Evolutionary conservation across 2,113 vertebrate species (phyloP), one percentile per base, ranked within the genome.

Genomic region (Oplegnathus fasciatus): DNA sequence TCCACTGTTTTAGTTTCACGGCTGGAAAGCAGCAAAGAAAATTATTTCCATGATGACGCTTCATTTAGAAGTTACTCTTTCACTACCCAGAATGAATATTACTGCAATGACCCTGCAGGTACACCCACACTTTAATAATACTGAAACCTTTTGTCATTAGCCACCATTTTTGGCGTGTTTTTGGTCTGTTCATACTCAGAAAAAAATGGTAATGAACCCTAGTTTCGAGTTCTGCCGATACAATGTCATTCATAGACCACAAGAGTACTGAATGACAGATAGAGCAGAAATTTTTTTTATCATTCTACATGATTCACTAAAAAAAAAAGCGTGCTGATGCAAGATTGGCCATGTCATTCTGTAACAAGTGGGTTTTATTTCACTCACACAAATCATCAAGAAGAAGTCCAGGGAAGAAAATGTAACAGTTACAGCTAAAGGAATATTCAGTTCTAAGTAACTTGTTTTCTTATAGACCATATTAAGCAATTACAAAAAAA

Each of bases 61-160:
- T 85, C 40, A 70, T 80, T 46, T 32, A 30, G 61, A 86, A 79
- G 22, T 80, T 71, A 78, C 78, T 80, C 74, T 81, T 68, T 86
- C 52, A 75, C 58, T 74, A 72, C 52, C 1, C 61, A 79, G 37
- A 85, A 71, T 78, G 37, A 77, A 69, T 88, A 83, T 83, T 60
- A 70, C 46, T 65, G 65, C 55, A 61, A 28, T 91, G 87, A 80
- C 87, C 69, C 32, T 76, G 60, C 55, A 67, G 44, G 20, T 64
- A 80, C 55, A 81, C 86, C 68, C 71, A 79, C 68, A 58, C 32
- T 69, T 60, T 70, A 88, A 75, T 90, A 82, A 92, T 93, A 91
- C 75, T 84, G 93, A 95, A 94, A 92, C 91, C 58, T 48, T 90
- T 80, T 68, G 69, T 86, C 65, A 85, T 85, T 73, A 78, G 78